phyloP scores from a whole-genome alignment of 2,113 vertebrate species.

The Pangasianodon hypophthalmus region DNA sequence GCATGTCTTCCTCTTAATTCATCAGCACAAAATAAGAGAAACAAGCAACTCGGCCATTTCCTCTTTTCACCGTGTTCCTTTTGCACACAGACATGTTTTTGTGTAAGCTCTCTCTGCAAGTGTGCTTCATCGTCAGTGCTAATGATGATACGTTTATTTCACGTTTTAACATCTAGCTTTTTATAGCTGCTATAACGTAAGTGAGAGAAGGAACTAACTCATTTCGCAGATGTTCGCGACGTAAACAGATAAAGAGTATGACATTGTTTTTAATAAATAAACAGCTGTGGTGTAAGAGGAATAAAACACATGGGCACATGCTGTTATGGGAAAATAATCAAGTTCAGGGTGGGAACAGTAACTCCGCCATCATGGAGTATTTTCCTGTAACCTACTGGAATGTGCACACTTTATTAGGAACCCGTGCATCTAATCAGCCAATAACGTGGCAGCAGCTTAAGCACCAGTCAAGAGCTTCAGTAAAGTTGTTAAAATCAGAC shows the following conservation, averaged over 20 bases:
- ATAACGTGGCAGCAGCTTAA: not conserved
- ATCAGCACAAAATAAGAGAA: conserved; percentile 15
- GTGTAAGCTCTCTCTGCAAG: not conserved
- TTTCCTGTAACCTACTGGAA: not conserved
- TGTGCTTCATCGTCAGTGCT: not conserved
- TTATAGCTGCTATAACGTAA: not conserved
- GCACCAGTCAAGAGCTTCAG: not conserved
- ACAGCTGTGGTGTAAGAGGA: not conserved
- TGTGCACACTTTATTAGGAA: not conserved
- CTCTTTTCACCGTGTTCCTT: conserved; percentile 32
- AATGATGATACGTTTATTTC: not conserved
- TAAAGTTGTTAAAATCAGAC: not conserved
- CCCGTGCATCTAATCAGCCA: not conserved
- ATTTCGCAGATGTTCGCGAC: not conserved
- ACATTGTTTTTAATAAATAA: too few relatives aligned
- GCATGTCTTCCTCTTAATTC: not conserved
- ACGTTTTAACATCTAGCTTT: not conserved
- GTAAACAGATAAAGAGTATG: not conserved
- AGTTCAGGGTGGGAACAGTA: not conserved
- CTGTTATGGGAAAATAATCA: not conserved
- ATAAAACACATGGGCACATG: not conserved
- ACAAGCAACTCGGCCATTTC: conserved; percentile 18
- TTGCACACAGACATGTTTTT: not conserved
- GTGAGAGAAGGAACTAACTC: not conserved
- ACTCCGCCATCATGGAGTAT: too few relatives aligned